Evolutionary conservation across 2,888 invertebrate genomes (phyloP).

Genomic region (Colostygia pectinataria): DNA sequence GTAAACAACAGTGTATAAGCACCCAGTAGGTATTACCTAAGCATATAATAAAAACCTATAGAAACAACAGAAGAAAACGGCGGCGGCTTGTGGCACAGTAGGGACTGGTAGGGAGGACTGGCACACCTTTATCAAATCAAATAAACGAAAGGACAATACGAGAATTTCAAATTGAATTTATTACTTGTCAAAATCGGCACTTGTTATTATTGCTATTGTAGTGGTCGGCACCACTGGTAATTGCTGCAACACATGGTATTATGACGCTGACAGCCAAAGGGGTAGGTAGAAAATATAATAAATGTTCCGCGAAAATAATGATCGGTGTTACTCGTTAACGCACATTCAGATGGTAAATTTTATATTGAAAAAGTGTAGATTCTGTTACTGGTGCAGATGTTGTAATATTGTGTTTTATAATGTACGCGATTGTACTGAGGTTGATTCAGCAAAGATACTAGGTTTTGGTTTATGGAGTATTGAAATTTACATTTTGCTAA

Average conservation of each 20-base stretch:
- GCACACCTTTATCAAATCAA: constrained; percentile 57
- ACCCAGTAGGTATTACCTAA: too few species aligned
- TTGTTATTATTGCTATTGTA: constrained; percentile 66
- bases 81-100: too few species aligned
- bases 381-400: constrained; percentile 29
- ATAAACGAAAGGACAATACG: constrained; percentile 61
- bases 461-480: too few species aligned
- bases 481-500: too few species aligned
- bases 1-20: too few species aligned
- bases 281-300: constrained; percentile 52
- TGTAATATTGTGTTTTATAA: constrained; percentile 12
- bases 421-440: too few species aligned
- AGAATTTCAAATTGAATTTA: constrained; percentile 71
- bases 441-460: too few species aligned
- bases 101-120: too few species aligned
- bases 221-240: constrained; percentile 62
- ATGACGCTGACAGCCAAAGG: constrained; percentile 56
- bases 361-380: constrained; percentile 34
- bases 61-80: too few species aligned
- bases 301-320: constrained; percentile 49
- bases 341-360: constrained; percentile 44
- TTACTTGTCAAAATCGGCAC: constrained; percentile 76
- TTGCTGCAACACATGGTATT: constrained; percentile 75
- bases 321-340: constrained; percentile 46
- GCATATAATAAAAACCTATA: too few species aligned